Evolutionary conservation across 64 coral and sea anemone species (phyloP).

Genomic region (Astreopora myriophthalma): DNA sequence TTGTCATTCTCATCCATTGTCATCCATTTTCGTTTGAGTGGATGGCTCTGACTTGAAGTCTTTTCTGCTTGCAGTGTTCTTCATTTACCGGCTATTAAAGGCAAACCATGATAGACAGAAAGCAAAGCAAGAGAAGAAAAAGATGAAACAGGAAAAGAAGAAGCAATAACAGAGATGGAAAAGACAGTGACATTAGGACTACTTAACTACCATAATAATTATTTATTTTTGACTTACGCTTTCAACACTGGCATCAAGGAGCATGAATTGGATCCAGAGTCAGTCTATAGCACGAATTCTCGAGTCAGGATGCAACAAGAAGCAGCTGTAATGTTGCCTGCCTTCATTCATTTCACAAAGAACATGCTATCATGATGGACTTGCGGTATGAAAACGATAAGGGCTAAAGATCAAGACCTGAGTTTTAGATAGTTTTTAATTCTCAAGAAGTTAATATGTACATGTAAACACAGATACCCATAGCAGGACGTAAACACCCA

Average conservation of each 20-base stretch:
- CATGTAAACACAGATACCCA: no score
- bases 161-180: constrained; percentile 30
- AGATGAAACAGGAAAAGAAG: constrained; percentile 74
- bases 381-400: neutral
- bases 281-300: neutral
- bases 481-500: no score
- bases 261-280: neutral
- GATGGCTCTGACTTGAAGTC: neutral
- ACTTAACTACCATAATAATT: neutral
- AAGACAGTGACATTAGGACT: neutral
- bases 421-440: neutral
- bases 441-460: neutral
- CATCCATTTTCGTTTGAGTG: neutral
- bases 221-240: neutral
- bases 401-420: neutral
- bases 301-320: neutral
- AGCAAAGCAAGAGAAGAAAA: constrained; percentile 65
- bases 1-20: neutral
- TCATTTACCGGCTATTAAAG: constrained; percentile 71
- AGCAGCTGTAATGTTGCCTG: neutral
- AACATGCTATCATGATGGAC: neutral
- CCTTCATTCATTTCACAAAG: no score
- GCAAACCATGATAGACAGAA: constrained; percentile 63
- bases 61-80: constrained; percentile 43
- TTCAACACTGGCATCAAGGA: no score